These are phyloP conservation scores for Sarcophaga peregrina DNA, from an alignment of 1,140 invertebrate genomes.

Conservation along the genomic window DNA sequence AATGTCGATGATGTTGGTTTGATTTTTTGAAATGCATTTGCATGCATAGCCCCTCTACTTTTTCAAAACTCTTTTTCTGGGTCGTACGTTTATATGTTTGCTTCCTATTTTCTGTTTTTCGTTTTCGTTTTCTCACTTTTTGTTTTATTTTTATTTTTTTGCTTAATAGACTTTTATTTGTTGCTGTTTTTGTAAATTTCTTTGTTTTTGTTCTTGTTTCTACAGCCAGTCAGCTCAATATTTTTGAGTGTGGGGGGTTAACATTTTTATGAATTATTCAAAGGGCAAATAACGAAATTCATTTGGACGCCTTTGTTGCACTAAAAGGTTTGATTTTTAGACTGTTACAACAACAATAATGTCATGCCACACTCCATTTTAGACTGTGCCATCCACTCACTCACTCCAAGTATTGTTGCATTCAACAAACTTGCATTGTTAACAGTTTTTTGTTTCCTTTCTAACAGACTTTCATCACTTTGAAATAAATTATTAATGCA, in stretches of 20 bases:
- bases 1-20: background rate
- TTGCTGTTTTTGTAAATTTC: no score
- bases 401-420: background rate
- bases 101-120: background rate
- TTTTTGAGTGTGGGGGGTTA: conserved; percentile 2
- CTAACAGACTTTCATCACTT: background rate
- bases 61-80: conserved; percentile 16
- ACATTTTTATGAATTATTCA: conserved; percentile 39
- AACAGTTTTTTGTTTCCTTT: background rate
- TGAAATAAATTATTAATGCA: background rate
- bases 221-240: background rate
- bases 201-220: no score
- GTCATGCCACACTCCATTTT: no score
- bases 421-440: background rate
- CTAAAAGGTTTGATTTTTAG: conserved; percentile 37
- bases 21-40: conserved; percentile 31
- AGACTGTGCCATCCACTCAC: no score
- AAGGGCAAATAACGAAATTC: conserved; percentile 40
- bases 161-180: no score
- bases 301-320: conserved; percentile 39
- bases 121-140: no score
- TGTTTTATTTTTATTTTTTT: no score
- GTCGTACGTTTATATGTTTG: background rate
- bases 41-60: no score
- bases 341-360: conserved; percentile 1